Conservation (phyloP, 2,888 invertebrate genomes). For the Agrochola circellaris region DNA sequence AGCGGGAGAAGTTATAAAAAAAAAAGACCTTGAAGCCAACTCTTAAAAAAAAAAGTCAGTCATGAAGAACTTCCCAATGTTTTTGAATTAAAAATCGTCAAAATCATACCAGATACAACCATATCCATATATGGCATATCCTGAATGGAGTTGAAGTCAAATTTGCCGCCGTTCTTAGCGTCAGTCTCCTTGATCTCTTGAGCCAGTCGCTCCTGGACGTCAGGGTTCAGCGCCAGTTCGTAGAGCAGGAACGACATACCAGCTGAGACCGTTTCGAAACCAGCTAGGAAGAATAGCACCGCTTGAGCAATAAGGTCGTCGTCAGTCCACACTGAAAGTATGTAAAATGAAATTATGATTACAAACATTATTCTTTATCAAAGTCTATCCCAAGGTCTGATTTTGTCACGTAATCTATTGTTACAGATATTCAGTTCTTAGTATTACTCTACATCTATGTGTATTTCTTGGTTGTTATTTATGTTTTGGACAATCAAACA, state of each 20-base stretch:
- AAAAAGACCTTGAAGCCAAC: too few relatives aligned
- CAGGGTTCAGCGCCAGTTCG: constrained; percentile 91
- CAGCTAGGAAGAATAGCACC: constrained; percentile 87
- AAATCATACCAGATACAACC: constrained; percentile 88
- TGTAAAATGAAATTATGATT: background rate
- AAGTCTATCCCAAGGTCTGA: background rate
- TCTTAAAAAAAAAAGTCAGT: too few relatives aligned
- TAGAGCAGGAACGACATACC: constrained; percentile 88
- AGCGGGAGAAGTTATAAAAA: too few relatives aligned
- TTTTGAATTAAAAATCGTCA: background rate
- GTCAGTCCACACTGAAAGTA: constrained; percentile 79
- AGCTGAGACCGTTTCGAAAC: constrained; percentile 88
- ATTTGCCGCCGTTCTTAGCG: constrained; percentile 79
- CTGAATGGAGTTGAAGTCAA: constrained; percentile 88
- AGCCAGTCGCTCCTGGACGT: constrained; percentile 89
- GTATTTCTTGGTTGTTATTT: background rate
- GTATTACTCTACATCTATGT: background rate
- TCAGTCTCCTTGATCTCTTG: constrained; percentile 89
- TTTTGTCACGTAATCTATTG: background rate
- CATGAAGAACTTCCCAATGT: too few relatives aligned
- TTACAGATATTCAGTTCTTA: background rate
- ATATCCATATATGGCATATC: constrained; percentile 91
- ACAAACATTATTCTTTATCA: background rate
- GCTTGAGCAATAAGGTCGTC: constrained; percentile 87
- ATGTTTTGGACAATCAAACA: background rate